phyloP scores from a whole-genome alignment of 2,888 invertebrate genomes.

The Drosophila hamatofila region DNA sequence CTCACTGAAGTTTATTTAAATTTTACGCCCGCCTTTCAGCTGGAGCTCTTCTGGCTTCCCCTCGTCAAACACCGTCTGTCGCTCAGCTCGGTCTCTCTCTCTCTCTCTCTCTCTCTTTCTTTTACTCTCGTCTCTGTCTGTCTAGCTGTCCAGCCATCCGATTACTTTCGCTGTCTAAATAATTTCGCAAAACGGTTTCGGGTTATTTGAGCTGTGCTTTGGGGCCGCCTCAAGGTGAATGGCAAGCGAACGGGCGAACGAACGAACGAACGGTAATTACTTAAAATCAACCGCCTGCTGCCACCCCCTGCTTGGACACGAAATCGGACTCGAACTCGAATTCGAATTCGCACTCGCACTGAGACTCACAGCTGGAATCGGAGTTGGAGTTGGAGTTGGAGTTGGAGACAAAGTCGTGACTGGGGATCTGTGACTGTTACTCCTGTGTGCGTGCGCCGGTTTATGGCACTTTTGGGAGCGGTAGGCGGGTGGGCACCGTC shows the following conservation, averaged over 20 bases:
- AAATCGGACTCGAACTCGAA: slow-evolving; percentile 22
- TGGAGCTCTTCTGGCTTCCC: background rate
- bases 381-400: background rate
- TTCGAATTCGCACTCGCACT: slow-evolving; percentile 11
- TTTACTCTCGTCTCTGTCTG: too few species aligned
- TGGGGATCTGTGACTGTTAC: slow-evolving; percentile 16
- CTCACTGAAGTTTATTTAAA: slow-evolving; percentile 66
- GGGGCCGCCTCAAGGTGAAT: slow-evolving; percentile 75
- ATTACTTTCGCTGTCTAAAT: slow-evolving; percentile 79
- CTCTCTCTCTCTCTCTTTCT: slow-evolving; percentile 5
- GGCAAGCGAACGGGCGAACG: slow-evolving; percentile 43
- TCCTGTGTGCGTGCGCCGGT: slow-evolving; percentile 60
- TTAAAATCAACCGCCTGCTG: slow-evolving; percentile 56
- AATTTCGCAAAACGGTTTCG: slow-evolving; percentile 70
- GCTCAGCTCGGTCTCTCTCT: slow-evolving; percentile 1
- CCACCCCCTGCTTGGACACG: slow-evolving; percentile 1
- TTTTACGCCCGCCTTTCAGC: slow-evolving; percentile 32
- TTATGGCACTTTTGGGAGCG: slow-evolving; percentile 70
- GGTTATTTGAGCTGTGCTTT: slow-evolving; percentile 66
- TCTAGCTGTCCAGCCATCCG: slow-evolving; percentile 48
- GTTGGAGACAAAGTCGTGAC: slow-evolving; percentile 28
- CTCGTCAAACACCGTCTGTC: background rate
- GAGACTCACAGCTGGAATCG: background rate
- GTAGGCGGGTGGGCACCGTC: background rate
- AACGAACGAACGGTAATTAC: slow-evolving; percentile 69